Evolutionary conservation across 2,113 vertebrate species (phyloP), one percentile per base, ranked within the genome.

Genomic region (Gobius niger): DNA sequence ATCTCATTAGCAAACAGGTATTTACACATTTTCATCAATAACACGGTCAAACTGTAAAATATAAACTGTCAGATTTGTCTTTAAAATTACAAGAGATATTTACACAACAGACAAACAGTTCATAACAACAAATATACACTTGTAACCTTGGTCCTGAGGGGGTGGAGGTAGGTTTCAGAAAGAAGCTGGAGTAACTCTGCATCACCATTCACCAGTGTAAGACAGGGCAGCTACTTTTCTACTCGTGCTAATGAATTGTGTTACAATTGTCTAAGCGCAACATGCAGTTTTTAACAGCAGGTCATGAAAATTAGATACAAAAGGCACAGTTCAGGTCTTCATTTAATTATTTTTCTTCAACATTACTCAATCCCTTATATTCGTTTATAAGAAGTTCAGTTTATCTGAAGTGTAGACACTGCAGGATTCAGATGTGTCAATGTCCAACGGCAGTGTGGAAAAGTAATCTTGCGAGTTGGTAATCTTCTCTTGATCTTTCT

Each of bases 341-440:
- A 72, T 75, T 52, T 67, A 13, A 62, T 15, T 51, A 61, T 50
- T 61, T 44, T 61, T 44, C 9, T 18, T 65, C 62, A 42, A 18
- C 3, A 52, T n/a, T 56, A 65, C 41, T 16, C 10, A 53, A 44
- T 49, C 16, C 9, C 52, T 54, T 19, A 34, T 34, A 34, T 34
- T 34, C 3, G 24, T 83, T 84, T 77, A 89, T 63, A 62, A 84
- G 77, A 89, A 85, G 93, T 88, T 84, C 50, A 91, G 83, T 76
- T 92, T 91, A 49, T 91, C 81, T 0, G 91, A 92, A 1, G 81
- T 90, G 81, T 91, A 92, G 67, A 91, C 80, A 11, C 77, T 88
- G 77, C 85, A 84, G 81, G 77, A 75, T 11, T 85, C 86, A 41
- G 83, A 81, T 0, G 78, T 85, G 59, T 91, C 87, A 0, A 34